A percentile compares a stretch with the other conserved stretches of the same genome.
Conservation (phyloP, 2,113 vertebrate species). For the Anser brachyrhynchus region DNA sequence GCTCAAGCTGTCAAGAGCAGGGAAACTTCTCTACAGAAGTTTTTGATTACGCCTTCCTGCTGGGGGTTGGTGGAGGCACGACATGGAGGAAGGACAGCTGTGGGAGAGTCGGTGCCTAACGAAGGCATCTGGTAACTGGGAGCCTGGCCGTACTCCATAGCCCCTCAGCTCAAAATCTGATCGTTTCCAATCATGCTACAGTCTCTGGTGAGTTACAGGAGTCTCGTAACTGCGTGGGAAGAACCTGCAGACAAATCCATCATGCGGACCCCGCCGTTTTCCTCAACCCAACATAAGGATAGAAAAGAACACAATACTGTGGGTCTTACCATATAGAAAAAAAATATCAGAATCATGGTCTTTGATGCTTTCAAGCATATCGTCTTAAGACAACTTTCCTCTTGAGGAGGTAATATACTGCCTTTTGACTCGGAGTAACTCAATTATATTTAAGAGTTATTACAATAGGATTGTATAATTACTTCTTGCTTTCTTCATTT, state of each 20-base stretch:
- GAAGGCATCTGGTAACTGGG: slow-evolving; percentile 23
- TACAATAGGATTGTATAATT: background rate
- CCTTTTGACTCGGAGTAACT: background rate
- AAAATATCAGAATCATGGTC: background rate
- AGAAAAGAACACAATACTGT: background rate
- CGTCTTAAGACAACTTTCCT: background rate
- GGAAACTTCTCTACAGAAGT: background rate
- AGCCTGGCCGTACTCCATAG: background rate
- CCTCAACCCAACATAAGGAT: background rate
- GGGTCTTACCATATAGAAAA: background rate
- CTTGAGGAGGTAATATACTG: background rate
- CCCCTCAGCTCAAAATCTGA: background rate
- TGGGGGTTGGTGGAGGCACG: accelerated
- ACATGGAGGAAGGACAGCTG: background rate
- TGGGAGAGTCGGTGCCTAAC: background rate
- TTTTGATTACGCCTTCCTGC: background rate
- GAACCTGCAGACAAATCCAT: slow-evolving; percentile 23
- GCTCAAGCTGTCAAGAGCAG: background rate
- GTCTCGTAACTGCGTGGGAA: background rate
- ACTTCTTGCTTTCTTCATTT: background rate
- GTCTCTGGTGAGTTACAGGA: background rate
- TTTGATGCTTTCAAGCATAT: background rate
- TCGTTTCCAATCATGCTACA: background rate
- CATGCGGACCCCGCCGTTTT: background rate
- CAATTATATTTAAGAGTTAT: background rate